phyloP scores from a whole-genome alignment of 2,888 invertebrate genomes.

The Amblyjoppa fuscipennis region DNA sequence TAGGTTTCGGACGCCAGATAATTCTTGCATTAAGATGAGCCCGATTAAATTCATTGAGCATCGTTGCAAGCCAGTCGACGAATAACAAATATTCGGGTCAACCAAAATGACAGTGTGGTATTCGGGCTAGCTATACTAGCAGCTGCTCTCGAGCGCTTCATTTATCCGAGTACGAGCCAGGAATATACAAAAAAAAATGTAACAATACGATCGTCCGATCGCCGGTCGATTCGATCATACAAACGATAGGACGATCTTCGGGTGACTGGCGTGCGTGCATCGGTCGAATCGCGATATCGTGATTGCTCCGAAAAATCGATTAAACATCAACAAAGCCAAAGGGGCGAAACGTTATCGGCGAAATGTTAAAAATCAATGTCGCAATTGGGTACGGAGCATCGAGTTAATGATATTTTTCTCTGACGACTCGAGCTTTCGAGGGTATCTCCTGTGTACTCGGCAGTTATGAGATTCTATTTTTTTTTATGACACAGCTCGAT shows the following conservation, averaged over 20 bases:
- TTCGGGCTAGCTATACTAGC: background rate
- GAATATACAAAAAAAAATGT: background rate
- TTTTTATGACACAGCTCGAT: conserved; percentile 71
- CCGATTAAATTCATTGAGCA: background rate
- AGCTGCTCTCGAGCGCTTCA: background rate
- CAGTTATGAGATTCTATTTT: conserved; percentile 79
- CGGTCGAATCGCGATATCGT: conserved; percentile 28
- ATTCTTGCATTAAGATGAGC: background rate
- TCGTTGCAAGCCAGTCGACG: background rate
- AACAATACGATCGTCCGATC: background rate
- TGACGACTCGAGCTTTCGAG: conserved; percentile 20
- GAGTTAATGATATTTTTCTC: conserved; percentile 33
- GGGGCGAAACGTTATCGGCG: conserved; percentile 4
- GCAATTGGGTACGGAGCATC: background rate
- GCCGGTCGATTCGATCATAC: conserved; percentile 18
- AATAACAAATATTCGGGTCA: conserved; percentile 14
- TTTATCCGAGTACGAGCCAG: background rate
- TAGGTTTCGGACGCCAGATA: background rate
- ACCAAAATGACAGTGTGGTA: background rate
- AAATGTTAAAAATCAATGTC: conserved; percentile 25
- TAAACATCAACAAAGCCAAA: conserved; percentile 45
- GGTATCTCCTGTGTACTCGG: conserved; percentile 64
- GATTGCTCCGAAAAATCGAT: conserved; percentile 60
- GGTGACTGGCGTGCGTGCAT: conserved; percentile 19
- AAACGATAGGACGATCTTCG: conserved; percentile 16